Conservation (phyloP, 2,113 vertebrate genomes). For the Indicator indicator region DNA sequence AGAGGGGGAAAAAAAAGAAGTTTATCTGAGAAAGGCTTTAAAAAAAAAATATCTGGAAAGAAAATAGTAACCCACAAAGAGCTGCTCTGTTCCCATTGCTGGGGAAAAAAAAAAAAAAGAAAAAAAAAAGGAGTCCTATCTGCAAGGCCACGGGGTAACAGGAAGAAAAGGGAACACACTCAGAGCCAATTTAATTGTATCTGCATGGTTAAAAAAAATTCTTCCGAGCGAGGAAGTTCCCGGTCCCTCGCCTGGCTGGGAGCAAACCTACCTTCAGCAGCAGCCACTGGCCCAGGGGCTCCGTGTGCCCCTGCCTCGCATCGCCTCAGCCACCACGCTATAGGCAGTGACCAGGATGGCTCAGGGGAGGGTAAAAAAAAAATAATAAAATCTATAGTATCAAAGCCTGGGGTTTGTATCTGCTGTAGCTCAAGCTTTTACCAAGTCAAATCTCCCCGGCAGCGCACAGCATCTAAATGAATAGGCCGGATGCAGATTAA, state of each 20-base stretch:
- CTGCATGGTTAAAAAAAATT: conserved; percentile 12
- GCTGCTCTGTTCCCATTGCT: conserved; percentile 40
- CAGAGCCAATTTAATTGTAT: conserved; percentile 51
- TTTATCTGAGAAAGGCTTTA: conserved; percentile 25
- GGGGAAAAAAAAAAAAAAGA: not conserved
- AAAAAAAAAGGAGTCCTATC: conserved; percentile 29
- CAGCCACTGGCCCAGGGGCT: not conserved
- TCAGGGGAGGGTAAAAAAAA: not conserved
- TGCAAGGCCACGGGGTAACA: conserved; percentile 58
- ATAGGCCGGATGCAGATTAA: conserved; percentile 83
- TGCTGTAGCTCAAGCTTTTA: conserved; percentile 75
- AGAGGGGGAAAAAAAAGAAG: not conserved
- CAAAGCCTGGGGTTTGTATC: conserved; percentile 51
- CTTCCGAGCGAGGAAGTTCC: conserved; percentile 36
- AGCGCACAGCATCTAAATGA: conserved; percentile 81
- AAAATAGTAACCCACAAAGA: conserved; percentile 55
- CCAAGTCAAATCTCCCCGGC: conserved; percentile 77
- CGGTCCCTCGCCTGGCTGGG: not conserved
- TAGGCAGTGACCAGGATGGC: not conserved
- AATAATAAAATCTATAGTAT: not conserved
- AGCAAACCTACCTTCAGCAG: conserved; percentile 55
- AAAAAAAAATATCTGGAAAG: not conserved
- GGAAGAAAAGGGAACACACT: conserved; percentile 62
- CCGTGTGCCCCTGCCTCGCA: not conserved
- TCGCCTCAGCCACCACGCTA: not conserved